Base-by-base conservation (phyloP, 53 echinoderm and acorn worm genomes). In the Echinarachnius parma region DNA sequence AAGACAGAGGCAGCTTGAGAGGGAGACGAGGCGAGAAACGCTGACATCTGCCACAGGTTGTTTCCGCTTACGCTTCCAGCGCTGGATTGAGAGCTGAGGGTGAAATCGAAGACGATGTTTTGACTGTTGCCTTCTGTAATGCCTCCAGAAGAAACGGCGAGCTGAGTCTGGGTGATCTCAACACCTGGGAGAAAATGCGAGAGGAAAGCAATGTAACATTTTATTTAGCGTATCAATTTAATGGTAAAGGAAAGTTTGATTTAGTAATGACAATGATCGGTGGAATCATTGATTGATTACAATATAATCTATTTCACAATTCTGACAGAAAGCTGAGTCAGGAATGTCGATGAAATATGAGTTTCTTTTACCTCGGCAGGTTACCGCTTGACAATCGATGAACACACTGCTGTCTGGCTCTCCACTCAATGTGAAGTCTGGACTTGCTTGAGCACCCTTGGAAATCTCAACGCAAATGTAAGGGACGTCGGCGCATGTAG, bases 21-120 rank as follows among this genome's bases (percentile, higher is more conserved):
- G 9, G 62, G 21, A 30, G 79, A 71, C 18, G 70, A 48, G 48
- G 84, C 81, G 31, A 76, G 81, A 56, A 84, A 89, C 20, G 84
- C 46, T 10, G 66, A 68, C 53, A 89, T 55, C 49, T 77, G 77
- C 89, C 89, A 89, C 11, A 89, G 64, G 15, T 76, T 31, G 0
- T 59, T 16, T 16, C 89, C 89, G 22, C 62, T 77, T 30, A 89
- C 75, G 15, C 81, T 72, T 13, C 75, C 72, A 44, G 61, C 77
- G 15, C 11, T 23, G 3, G 54, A 13, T 4, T 34, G 14, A 31
- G 70, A 34, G 53, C 21, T 53, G 1, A 70, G 36, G 3, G 53
- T 52, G 10, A 63, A 52, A 24, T 49, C 64, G 4, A 78, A 64
- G 23, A 14, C 53, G 15, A 78, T 24, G 15, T 34, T 31, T 35